A percentile compares a stretch with the other conserved stretches of the same genome.
phyloP scores from a whole-genome alignment of 1,140 invertebrate genomes.

The Drosophila murphyi region DNA sequence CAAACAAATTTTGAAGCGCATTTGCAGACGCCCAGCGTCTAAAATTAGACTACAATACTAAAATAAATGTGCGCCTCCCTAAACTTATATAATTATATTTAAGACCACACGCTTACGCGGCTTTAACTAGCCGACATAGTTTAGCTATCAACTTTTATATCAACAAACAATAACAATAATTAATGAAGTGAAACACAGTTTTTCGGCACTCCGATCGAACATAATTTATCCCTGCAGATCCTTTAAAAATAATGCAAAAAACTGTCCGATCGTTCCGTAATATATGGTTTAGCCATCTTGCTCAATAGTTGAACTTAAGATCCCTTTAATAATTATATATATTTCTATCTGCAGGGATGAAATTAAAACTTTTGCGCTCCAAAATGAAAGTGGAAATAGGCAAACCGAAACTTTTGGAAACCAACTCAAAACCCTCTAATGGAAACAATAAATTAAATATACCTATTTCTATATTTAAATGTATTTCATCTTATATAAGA shows the following conservation, averaged over 20 bases:
- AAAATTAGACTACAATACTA: slow-evolving; percentile 67
- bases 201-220: slow-evolving; percentile 52
- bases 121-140: slow-evolving; percentile 48
- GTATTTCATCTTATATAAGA: slow-evolving; percentile 84
- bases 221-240: slow-evolving; percentile 20
- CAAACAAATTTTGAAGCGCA: slow-evolving; percentile 72
- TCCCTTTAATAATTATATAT: not conserved
- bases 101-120: slow-evolving; percentile 71
- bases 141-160: slow-evolving; percentile 74
- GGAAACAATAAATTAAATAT: slow-evolving; percentile 79
- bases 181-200: not conserved
- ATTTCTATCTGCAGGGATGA: slow-evolving; percentile 7
- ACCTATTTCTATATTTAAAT: slow-evolving; percentile 65
- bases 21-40: slow-evolving; percentile 77
- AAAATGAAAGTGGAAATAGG: slow-evolving; percentile 35
- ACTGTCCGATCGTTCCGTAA: not conserved
- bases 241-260: not conserved
- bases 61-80: slow-evolving; percentile 22
- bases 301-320: slow-evolving; percentile 6
- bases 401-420: slow-evolving; percentile 52
- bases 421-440: slow-evolving; percentile 73
- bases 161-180: slow-evolving; percentile 25
- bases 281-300: not conserved
- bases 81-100: slow-evolving; percentile 25
- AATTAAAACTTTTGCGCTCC: slow-evolving; percentile 39